A percentile compares a stretch with the other conserved stretches of the same genome.
phyloP scores from a whole-genome alignment of 2,797 vertebrate species.

The Periparus ater region DNA sequence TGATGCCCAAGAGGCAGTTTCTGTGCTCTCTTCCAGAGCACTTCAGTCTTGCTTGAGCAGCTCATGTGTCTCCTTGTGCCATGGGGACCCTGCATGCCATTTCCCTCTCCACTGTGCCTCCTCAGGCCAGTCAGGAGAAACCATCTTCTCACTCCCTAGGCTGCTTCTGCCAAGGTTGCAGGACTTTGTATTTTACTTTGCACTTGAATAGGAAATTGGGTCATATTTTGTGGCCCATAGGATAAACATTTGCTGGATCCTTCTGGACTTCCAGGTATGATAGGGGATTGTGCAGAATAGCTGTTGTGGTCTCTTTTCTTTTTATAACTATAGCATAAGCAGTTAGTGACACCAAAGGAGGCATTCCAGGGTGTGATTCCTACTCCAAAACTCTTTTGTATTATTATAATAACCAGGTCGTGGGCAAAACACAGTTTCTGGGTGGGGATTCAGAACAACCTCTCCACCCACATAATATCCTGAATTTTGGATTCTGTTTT shows the following conservation, averaged over 20 bases:
- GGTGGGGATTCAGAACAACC: not conserved
- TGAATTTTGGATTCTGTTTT: not conserved
- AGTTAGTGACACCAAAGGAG: not conserved
- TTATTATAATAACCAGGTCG: not conserved
- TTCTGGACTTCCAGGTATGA: not conserved
- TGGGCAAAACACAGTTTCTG: not conserved
- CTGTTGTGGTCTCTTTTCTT: not conserved
- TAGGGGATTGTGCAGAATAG: not conserved
- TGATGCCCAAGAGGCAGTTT: not conserved
- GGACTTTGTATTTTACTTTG: not conserved
- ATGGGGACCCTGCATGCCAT: accelerated
- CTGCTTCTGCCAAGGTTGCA: not conserved
- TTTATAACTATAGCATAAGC: not conserved
- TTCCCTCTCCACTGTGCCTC: not conserved
- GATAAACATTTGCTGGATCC: not conserved
- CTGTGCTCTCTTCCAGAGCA: not conserved
- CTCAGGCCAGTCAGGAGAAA: not conserved
- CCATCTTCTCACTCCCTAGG: not conserved
- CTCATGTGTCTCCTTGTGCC: not conserved
- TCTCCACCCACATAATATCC: not conserved
- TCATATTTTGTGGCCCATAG: not conserved
- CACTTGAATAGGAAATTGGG: not conserved
- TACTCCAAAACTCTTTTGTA: not conserved
- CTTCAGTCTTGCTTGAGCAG: not conserved
- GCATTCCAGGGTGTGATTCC: not conserved